phyloP scores from a whole-genome alignment of 2,797 vertebrate species.

The Setipinna tenuifilis region DNA sequence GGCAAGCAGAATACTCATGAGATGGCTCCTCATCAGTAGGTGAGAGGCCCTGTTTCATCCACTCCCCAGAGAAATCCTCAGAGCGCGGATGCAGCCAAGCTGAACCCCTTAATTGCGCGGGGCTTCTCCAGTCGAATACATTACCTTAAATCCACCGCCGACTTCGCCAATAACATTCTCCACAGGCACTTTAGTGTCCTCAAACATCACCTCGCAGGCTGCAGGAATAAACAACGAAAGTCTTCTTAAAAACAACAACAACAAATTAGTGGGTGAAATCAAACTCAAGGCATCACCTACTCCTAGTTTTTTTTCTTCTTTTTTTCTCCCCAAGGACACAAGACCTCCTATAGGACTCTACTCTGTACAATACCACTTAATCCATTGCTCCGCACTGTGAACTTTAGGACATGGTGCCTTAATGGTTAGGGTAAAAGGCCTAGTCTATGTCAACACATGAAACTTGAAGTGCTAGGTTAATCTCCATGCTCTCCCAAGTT shows the following conservation, averaged over 20 bases:
- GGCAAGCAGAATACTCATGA: background rate
- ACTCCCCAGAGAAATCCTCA: background rate
- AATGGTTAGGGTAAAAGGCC: too few relatives aligned
- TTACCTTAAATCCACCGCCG: conserved; percentile 93
- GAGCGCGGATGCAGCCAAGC: background rate
- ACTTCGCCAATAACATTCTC: conserved; percentile 94
- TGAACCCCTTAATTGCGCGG: background rate
- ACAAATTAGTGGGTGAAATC: background rate
- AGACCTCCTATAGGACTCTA: background rate
- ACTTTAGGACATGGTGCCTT: too few relatives aligned
- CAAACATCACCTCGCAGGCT: conserved; percentile 93
- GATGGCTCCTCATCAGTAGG: background rate
- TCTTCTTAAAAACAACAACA: conserved; percentile 5
- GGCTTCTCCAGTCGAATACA: background rate
- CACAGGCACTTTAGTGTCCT: conserved; percentile 89
- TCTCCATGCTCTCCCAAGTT: too few relatives aligned
- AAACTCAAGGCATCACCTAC: background rate
- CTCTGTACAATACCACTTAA: background rate
- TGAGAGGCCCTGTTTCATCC: background rate
- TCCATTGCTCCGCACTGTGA: background rate
- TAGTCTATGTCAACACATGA: too few relatives aligned
- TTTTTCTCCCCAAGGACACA: background rate
- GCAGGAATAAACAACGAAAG: background rate
- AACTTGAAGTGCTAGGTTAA: too few relatives aligned
- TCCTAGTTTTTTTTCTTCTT: too few relatives aligned